Conservation (phyloP, 2,888 invertebrate species). For the Drosophila cyrtoloma region DNA sequence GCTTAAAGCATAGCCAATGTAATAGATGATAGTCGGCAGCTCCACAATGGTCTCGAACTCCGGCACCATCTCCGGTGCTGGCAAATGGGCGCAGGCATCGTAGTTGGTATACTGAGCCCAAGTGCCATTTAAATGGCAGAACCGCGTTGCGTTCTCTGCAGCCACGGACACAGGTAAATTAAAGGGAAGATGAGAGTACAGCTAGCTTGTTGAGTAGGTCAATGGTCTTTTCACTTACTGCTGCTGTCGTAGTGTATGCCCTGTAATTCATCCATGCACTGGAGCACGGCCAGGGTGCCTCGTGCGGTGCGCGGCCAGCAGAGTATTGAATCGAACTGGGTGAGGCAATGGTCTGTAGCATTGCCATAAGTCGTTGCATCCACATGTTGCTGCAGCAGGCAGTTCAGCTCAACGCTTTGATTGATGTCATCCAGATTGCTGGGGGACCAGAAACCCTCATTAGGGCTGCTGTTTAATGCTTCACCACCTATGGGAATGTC, state of each 20-base stretch:
- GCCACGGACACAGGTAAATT: constrained; percentile 2
- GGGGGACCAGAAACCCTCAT: constrained; percentile 53
- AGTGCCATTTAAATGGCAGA: constrained; percentile 91
- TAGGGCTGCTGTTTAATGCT: constrained; percentile 42
- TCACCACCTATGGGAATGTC: constrained; percentile 32
- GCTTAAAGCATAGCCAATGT: constrained; percentile 93
- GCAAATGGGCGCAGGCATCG: constrained; percentile 87
- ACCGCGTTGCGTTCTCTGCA: constrained; percentile 93
- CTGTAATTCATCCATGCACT: constrained; percentile 92
- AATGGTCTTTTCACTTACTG: constrained; percentile 88
- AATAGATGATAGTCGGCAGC: constrained; percentile 92
- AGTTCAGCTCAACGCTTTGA: constrained; percentile 83
- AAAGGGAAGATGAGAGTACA: not conserved
- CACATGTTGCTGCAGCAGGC: constrained; percentile 82
- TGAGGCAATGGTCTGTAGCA: constrained; percentile 87
- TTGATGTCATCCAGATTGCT: constrained; percentile 80
- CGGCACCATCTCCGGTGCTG: constrained; percentile 87
- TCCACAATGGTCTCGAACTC: constrained; percentile 87
- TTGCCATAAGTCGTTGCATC: constrained; percentile 82
- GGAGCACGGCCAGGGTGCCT: constrained; percentile 89
- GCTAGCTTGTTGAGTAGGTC: constrained; percentile 4
- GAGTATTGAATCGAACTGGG: constrained; percentile 90
- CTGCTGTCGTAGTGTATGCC: constrained; percentile 92
- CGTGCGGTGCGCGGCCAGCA: constrained; percentile 94
- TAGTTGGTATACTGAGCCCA: constrained; percentile 94